phyloP scores from a whole-genome alignment of 2,113 vertebrate species.

The Ammodytes marinus region DNA sequence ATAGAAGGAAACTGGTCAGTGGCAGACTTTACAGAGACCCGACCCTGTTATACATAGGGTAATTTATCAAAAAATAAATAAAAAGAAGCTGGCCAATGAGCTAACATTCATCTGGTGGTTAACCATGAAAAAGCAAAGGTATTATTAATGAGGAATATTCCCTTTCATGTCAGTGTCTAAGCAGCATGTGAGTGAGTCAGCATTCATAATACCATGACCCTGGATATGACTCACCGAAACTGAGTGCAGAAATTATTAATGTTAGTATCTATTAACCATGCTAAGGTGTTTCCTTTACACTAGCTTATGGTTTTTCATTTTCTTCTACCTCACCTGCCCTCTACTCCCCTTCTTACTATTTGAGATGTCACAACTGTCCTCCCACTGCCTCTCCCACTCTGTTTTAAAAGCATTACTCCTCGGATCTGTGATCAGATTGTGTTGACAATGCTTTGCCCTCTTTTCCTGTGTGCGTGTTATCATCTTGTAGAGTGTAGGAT shows the following conservation, averaged over 20 bases:
- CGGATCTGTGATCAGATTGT: conserved; percentile 52
- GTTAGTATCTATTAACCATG: not conserved
- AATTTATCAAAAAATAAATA: not conserved
- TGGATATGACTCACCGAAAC: not conserved
- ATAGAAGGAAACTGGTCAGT: not conserved
- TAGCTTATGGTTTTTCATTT: not conserved
- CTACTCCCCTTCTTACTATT: conserved; percentile 5
- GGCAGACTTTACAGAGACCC: not conserved
- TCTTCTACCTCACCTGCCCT: conserved; percentile 9
- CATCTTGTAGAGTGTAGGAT: not conserved
- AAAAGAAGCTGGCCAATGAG: not conserved
- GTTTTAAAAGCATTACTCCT: conserved; percentile 22
- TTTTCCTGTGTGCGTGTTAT: conserved; percentile 13
- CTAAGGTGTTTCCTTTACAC: not conserved
- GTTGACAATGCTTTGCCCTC: conserved; percentile 10
- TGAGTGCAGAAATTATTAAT: not conserved
- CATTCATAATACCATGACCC: not conserved
- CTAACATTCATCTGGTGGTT: not conserved
- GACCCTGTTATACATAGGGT: not conserved
- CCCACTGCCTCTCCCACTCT: conserved; percentile 35
- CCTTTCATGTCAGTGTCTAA: not conserved
- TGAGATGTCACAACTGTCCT: conserved; percentile 33
- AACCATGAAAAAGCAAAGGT: not conserved
- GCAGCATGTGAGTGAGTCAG: not conserved
- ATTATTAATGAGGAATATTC: too few relatives aligned